Evolutionary conservation across 2,888 invertebrate genomes (phyloP), one percentile per base, ranked within the genome.

Genomic region (Pristionchus mayeri): DNA sequence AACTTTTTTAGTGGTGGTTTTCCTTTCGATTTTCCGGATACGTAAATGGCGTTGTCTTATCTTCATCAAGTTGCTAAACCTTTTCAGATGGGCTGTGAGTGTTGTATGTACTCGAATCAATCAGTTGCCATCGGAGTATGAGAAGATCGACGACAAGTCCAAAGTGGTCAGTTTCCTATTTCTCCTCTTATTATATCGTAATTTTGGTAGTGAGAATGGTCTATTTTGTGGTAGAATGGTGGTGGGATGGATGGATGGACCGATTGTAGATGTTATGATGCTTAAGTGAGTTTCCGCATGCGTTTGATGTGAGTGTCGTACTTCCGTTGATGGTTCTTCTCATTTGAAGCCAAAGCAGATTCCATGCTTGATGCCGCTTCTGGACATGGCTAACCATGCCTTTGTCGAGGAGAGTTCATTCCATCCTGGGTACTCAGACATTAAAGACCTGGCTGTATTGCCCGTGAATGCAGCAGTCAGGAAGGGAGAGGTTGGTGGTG

Each of bases 311-410:
- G 67, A 40, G 67, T 71, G 67, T 71, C 34, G 67, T 71, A 71
- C 37, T 40, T 34, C 40, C n/a, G 67, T 37, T 71, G 67, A 71
- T 71, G 24, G 67, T 40, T 40, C 13, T 71, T 78, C 27, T 79
- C 54, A 79, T 79, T 57, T 78, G 18, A 76, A 71, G 67, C 67
- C 67, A 71, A 71, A 71, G 48, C 63, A 83, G 83, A 83, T 83
- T 37, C 83, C 83, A 48, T 83, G 71, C 37, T 57, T 83, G 50
- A 83, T 83, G 67, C 83, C 83, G 11, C 52, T 71, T 30, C 67
- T 83, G 30, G 83, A 83, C 71, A 71, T 83, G 27, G 83, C 83
- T n/a, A 83, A 83, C 52, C 83, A 83, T 52, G 11, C 30, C 13
- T 83, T 83, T 54, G n/a, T n/a, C 52, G 34, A 50, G 18, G n/a